These are phyloP conservation scores for Dendronephthya gigantea DNA, from an alignment of 64 coral and sea anemone genomes.

Conservation along the genomic window DNA sequence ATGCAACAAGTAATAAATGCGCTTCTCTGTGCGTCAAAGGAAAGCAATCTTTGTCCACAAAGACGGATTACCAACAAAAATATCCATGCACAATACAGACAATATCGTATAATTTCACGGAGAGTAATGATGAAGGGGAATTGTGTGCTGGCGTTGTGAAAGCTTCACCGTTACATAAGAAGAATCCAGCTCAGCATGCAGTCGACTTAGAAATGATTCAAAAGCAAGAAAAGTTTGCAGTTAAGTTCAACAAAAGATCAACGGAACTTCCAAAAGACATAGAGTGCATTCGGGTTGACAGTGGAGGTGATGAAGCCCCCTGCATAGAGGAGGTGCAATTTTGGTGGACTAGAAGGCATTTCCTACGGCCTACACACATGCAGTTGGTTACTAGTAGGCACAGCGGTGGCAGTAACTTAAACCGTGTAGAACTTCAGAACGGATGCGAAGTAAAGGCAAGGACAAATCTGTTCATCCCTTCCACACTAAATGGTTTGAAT, in stretches of 20 bases:
- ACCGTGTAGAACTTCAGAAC: slow-evolving; percentile 44
- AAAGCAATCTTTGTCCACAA: background rate
- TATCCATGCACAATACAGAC: slow-evolving; percentile 20
- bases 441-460: slow-evolving; percentile 24
- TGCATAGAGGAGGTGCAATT: slow-evolving; percentile 32
- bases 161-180: background rate
- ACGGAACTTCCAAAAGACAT: slow-evolving; percentile 12
- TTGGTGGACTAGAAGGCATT: slow-evolving; percentile 30
- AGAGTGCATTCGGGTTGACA: slow-evolving; percentile 3
- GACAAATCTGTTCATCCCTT: slow-evolving; percentile 33
- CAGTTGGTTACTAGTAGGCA: slow-evolving; percentile 25
- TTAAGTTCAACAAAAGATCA: background rate
- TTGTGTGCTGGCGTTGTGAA: slow-evolving; percentile 29
- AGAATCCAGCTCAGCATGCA: slow-evolving; percentile 26
- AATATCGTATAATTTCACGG: slow-evolving; percentile 16
- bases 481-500: slow-evolving; percentile 32
- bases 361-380: background rate
- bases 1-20: slow-evolving; percentile 13
- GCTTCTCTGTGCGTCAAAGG: slow-evolving; percentile 29
- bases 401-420: slow-evolving; percentile 30
- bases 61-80: slow-evolving; percentile 22
- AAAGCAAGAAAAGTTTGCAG: background rate
- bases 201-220: slow-evolving; percentile 25
- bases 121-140: slow-evolving; percentile 10
- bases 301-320: slow-evolving; percentile 8